A percentile compares a stretch with the other conserved stretches of the same genome.
These are phyloP conservation scores for Orycteropus afer DNA, from an alignment of 2,113 vertebrate species.

Conservation along the genomic window DNA sequence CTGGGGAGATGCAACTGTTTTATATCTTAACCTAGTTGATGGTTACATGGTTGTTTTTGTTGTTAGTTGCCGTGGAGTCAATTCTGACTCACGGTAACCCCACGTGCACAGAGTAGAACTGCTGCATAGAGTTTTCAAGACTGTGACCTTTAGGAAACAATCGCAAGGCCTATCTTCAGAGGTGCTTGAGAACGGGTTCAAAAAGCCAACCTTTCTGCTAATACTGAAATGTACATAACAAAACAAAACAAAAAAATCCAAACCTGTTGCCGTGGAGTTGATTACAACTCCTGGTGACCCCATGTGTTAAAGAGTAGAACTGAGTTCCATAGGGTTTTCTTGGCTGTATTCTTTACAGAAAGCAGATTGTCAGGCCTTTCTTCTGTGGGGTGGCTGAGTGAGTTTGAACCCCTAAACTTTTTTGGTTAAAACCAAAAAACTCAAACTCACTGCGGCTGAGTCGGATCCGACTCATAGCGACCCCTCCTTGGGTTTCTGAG, in stretches of 20 bases:
- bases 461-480: too few relatives aligned
- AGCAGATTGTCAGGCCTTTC: neutral
- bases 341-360: neutral
- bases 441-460: too few relatives aligned
- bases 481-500: too few relatives aligned
- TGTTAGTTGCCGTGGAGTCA: neutral
- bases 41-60: neutral
- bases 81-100: neutral
- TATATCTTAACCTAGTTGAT: neutral
- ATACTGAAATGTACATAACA: too few relatives aligned
- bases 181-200: neutral
- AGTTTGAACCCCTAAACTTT: too few relatives aligned
- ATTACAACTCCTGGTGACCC: neutral
- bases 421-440: too few relatives aligned
- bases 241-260: neutral
- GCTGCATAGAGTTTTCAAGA: neutral
- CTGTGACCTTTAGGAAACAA: neutral
- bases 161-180: neutral
- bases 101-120: neutral
- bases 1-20: slow-evolving; percentile 17
- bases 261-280: neutral
- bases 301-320: too few relatives aligned
- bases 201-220: neutral
- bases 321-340: neutral
- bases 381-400: neutral